Base-by-base conservation (phyloP, 2,113 vertebrate species). In the Progne subis region DNA sequence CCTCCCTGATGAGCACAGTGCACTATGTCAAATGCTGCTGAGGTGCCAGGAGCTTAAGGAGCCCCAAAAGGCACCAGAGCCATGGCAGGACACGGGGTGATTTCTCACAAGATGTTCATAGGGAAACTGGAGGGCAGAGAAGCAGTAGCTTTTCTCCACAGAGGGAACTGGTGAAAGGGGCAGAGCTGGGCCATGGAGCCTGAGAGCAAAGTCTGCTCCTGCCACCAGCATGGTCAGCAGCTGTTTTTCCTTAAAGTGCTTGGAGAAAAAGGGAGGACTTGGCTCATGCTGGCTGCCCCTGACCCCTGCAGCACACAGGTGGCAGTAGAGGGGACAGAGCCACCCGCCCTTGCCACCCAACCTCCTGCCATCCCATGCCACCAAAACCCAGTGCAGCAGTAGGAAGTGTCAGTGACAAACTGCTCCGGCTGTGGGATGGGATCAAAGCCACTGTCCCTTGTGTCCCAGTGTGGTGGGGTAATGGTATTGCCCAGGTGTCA, bases 51-150 rank as follows among this genome's bases (percentile, higher is more conserved):
- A 70, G 29, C 46, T 43, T 4, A 2, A 39, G 52, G 14, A 63
- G 28, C 28, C 24, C 41, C 0, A 0, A 19, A 18, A 37, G 11
- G 21, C 31, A 63, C 21, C 34, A 50, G 14, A 3, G 4, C 13
- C 5, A 7, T 3, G 28, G 44, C 44, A 63, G 44, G n/a, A 63
- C 8, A 3, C 8, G 4, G 23, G 11, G 7, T 15, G 56, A 11
- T 57, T 71, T 72, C 53, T 71, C 18, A 4, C 4, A 5, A 69
- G 14, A 12, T 20, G 19, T 8, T 39, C 4, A 4, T 1, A 4
- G 10, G 25, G 26, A 67, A 67, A 23, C 13, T 4, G 6, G 15
- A 64, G 24, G 64, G 18, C 17, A 20, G n/a, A 57, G 26, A 65
- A 47, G 12, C 2, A 4, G 9, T 6, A 37, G 34, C 11, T 76